Evolutionary conservation across 2,888 invertebrate genomes (phyloP), one percentile per base, ranked within the genome.

Genomic region (Eueremaeus valkanovi): DNA sequence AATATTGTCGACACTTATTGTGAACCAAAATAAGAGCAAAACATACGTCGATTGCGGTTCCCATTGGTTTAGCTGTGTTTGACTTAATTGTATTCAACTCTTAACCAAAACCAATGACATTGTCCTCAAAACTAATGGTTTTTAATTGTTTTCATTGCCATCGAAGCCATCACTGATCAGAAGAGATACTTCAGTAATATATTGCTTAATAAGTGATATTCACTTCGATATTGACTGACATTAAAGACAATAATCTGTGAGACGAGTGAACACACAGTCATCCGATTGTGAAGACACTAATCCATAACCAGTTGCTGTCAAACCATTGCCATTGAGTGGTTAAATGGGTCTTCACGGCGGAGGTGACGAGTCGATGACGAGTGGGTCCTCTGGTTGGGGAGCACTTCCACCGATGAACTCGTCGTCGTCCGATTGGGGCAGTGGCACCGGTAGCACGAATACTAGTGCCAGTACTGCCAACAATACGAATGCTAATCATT

Each of bases 331-430:
- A 61, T 29, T 31, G 6, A 16, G 3, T 21, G 24, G 2, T 18
- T 29, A 3, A 31, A 75, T 75, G 75, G 70, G 75, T 72, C 75
- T 75, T 63, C 51, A 70, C 36, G 75, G 75, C 49, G 70, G 70
- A 11, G 75, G 75, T 40, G 75, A 70, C 13, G 75, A 75, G 55
- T 42, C 75, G n/a, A 18, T 58, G 51, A 33, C 70, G 36, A 51
- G 70, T 24, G 42, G 63, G n/a, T 61, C 49, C 31, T 33, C 55
- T 21, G 75, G 73, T 58, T 75, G 73, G 75, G 75, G 75, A 42
- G 24, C 70, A 24, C 36, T 73, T 55, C 75, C 75, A 73, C 75
- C 75, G 73, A 63, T 73, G 63, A 55, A 29, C 51, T 75, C 72
- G 11, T 58, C 51, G 13, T 49, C 75, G 16, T 18, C 72, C 18